Evolutionary conservation across 2,797 vertebrate genomes (phyloP), one percentile per base, ranked within the genome.

Genomic region (Cirrhinus mrigala): DNA sequence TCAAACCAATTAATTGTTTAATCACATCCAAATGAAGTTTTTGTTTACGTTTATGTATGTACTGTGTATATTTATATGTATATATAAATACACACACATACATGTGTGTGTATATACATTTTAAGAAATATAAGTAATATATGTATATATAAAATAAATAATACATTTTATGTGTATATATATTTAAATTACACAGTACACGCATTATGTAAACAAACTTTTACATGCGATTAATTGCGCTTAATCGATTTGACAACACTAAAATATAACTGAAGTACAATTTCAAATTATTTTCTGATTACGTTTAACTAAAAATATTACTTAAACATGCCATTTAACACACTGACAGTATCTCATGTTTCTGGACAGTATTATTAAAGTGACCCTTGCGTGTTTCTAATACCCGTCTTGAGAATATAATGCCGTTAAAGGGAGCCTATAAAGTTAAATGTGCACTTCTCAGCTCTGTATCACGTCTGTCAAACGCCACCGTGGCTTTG

Each of bases 331-430:
- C 24, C 33, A 54, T 79, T 83, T 68, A 87, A 33, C 68, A 84
- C 69, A 60, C 48, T 56, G 64, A 77, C 46, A 73, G 85, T 80
- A 58, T 88, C 85, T 62, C 54, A 27, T 79, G 24, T 50, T 76
- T 79, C 81, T 78, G 52, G 79, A 77, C 80, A 89, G 87, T 85
- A 85, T 88, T 88, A 79, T 20, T 37, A 44, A 84, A 37, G 40
- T 44, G n/a, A 58, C 83, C 44, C 24, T 62, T 81, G 20, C 79
- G 11, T 58, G 20, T 82, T 27, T 69, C 22, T 82, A 71, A 52
- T 52, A 82, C 33, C 7, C 12, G 10, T 71, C 52, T 54, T 60
- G 16, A 44, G 14, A 24, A 44, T 70, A 69, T 68, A 58, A 71
- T 75, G 54, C 77, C 78, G 20, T 54, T 46, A 50, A 66, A 70